Evolutionary conservation across 2,888 invertebrate species (phyloP).

Genomic region (Piscicola geometra): DNA sequence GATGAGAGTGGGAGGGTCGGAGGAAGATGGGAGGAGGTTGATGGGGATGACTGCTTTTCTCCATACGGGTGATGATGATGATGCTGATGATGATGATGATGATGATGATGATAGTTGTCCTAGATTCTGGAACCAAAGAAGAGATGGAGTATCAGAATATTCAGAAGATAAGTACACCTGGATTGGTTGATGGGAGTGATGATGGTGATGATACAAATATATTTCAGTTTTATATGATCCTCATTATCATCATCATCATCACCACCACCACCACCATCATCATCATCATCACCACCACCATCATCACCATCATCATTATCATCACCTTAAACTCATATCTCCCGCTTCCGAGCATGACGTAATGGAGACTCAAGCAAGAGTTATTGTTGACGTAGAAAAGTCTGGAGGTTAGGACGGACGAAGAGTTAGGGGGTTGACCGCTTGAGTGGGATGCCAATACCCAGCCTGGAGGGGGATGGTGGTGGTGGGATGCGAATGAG

Average conservation of each 20-base stretch:
- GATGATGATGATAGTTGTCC: not conserved
- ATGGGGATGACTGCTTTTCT: not conserved
- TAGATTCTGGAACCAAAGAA: conserved; percentile 1
- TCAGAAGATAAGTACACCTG: not conserved
- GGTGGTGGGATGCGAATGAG: no score
- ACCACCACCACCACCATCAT: no score
- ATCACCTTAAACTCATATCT: not conserved
- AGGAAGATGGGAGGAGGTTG: not conserved
- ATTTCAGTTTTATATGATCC: no score
- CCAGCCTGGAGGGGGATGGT: conserved; percentile 2
- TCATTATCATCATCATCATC: no score
- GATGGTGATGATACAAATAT: no score
- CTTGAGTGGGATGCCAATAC: not conserved
- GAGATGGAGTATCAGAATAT: not conserved
- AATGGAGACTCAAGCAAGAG: not conserved
- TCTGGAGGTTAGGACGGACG: not conserved
- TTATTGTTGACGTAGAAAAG: not conserved
- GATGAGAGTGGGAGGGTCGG: not conserved
- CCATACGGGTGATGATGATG: not conserved
- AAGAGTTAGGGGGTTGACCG: not conserved
- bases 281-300: no score
- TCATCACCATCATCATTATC: no score
- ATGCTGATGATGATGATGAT: no score
- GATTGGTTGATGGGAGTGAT: no score
- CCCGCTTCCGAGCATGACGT: not conserved